These are phyloP conservation scores for Lobophora halterata DNA, from an alignment of 2,888 invertebrate genomes.

Conservation along the genomic window DNA sequence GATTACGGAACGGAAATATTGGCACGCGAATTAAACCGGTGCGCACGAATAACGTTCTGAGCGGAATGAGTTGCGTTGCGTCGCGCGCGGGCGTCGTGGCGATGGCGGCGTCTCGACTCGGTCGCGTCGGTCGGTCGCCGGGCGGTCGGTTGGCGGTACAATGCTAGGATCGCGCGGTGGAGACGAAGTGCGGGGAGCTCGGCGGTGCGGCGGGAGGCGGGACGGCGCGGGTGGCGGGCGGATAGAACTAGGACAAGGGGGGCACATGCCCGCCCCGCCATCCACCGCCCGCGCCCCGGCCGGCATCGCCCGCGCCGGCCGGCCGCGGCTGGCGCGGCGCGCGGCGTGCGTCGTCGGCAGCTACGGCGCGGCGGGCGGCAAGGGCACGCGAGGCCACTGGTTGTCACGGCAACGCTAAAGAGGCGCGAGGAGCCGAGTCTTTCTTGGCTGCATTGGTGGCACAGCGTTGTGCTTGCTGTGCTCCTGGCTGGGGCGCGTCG, in stretches of 20 bases:
- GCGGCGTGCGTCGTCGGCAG: too few relatives aligned
- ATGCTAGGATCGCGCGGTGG: slow-evolving; percentile 27
- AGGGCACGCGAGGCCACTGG: too few relatives aligned
- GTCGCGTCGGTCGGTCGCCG: slow-evolving; percentile 28
- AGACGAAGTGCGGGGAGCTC: slow-evolving; percentile 24
- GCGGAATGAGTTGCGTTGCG: slow-evolving; percentile 36
- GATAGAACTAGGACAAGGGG: slow-evolving; percentile 24
- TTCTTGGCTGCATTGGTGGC: too few relatives aligned
- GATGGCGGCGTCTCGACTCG: too few relatives aligned
- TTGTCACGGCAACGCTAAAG: too few relatives aligned
- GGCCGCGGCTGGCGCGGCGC: too few relatives aligned
- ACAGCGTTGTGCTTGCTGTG: too few relatives aligned
- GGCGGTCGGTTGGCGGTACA: slow-evolving; percentile 32
- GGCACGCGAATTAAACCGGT: slow-evolving; percentile 53
- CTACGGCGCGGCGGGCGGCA: too few relatives aligned
- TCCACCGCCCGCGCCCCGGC: slow-evolving; percentile 43
- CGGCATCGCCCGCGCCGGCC: slow-evolving; percentile 51
- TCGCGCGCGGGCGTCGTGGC: slow-evolving; percentile 30
- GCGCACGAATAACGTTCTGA: slow-evolving; percentile 47
- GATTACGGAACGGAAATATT: slow-evolving; percentile 41
- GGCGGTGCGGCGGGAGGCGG: slow-evolving; percentile 25
- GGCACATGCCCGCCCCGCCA: slow-evolving; percentile 19
- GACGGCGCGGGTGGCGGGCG: slow-evolving; percentile 28
- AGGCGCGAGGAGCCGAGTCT: too few relatives aligned
- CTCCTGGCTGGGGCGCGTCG: too few relatives aligned